Conservation (phyloP, 35 echinoderm and acorn worm genomes). For the Patiria miniata region DNA sequence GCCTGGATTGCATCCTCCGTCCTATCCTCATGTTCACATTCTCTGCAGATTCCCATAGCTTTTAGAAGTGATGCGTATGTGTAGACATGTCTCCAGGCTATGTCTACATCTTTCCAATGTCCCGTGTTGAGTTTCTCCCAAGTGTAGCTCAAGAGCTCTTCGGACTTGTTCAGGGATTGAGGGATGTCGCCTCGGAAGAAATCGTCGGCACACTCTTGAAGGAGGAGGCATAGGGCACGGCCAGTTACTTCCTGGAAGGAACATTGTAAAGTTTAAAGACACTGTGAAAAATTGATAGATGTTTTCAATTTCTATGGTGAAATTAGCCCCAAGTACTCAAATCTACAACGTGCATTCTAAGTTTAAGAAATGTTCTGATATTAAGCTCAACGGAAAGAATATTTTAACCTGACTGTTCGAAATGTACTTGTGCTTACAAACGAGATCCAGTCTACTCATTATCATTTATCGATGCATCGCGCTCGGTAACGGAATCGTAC, state of each 20-base stretch:
- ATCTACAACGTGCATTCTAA: no score
- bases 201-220: conserved; percentile 33
- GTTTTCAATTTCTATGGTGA: no score
- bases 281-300: no score
- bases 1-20: not conserved
- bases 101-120: conserved; percentile 89
- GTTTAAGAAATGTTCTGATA: no score
- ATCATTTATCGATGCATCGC: no score
- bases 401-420: no score
- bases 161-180: conserved; percentile 12
- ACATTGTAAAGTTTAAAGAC: no score
- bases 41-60: conserved; percentile 23
- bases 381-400: no score
- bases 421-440: no score
- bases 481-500: no score
- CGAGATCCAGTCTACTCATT: no score
- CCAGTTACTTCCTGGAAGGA: not conserved
- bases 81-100: conserved; percentile 83
- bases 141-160: conserved; percentile 67
- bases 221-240: conserved; percentile 15
- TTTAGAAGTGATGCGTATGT: conserved; percentile 73
- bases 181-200: conserved; percentile 43
- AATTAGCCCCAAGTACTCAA: no score
- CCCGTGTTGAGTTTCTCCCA: conserved; percentile 96
- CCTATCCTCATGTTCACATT: not conserved